These are phyloP conservation scores for Euwallacea fornicatus DNA, from an alignment of 1,140 invertebrate genomes.

Conservation along the genomic window DNA sequence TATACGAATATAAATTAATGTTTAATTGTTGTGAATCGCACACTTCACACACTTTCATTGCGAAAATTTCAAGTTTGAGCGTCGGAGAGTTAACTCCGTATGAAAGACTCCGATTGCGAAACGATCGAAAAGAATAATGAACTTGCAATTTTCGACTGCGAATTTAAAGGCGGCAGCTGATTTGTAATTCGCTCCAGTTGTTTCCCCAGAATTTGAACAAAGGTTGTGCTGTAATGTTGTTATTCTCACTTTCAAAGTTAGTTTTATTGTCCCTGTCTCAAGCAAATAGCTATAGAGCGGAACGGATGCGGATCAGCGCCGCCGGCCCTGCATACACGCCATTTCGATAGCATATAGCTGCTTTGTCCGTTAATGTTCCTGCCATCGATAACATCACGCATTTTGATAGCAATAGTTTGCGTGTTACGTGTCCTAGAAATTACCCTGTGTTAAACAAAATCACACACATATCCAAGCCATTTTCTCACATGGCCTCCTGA, in stretches of 20 bases:
- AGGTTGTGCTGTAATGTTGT: neutral
- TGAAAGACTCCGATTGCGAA: no score
- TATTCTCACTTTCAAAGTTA: neutral
- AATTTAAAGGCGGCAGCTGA: neutral
- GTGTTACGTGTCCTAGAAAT: constrained; percentile 44
- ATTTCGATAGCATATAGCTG: constrained; percentile 47
- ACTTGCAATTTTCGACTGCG: constrained; percentile 25
- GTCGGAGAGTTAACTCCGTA: no score
- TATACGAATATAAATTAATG: constrained; percentile 48
- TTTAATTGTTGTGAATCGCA: constrained; percentile 49
- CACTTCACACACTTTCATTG: constrained; percentile 12
- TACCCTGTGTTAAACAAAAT: constrained; percentile 26
- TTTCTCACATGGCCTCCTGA: constrained; percentile 41
- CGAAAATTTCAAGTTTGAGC: constrained; percentile 21
- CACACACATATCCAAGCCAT: constrained; percentile 39
- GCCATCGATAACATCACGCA: constrained; percentile 46
- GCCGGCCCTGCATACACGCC: constrained; percentile 37
- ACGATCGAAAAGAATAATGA: neutral
- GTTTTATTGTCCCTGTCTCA: neutral
- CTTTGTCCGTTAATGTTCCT: constrained; percentile 54
- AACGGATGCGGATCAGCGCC: constrained; percentile 31
- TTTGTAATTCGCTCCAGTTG: neutral
- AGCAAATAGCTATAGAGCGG: neutral
- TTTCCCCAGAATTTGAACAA: neutral
- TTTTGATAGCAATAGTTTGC: constrained; percentile 51